Conservation (phyloP, 2,888 invertebrate species). For the Pocota personata region DNA sequence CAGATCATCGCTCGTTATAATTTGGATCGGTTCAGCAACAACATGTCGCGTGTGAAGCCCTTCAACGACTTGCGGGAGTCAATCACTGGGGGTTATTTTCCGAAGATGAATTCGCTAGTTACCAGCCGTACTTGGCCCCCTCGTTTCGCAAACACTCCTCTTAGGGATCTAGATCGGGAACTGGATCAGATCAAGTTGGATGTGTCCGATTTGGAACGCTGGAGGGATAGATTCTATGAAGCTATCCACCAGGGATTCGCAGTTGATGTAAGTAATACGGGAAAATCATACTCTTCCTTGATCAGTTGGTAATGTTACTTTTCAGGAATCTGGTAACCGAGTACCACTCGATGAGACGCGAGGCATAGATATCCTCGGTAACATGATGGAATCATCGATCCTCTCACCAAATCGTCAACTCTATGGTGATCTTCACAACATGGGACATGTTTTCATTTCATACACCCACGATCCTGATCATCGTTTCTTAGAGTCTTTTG, state of each 20-base stretch:
- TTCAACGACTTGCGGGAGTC: conserved; percentile 87
- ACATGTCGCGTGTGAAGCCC: too few relatives aligned
- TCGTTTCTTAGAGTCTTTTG: conserved; percentile 88
- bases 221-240: conserved; percentile 89
- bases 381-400: conserved; percentile 90
- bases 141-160: conserved; percentile 84
- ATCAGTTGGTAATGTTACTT: conserved; percentile 1
- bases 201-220: conserved; percentile 88
- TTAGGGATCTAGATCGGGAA: conserved; percentile 87
- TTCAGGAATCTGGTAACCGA: conserved; percentile 85
- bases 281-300: not conserved
- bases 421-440: conserved; percentile 92
- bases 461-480: conserved; percentile 92
- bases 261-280: conserved; percentile 83
- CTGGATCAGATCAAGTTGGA: conserved; percentile 87
- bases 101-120: conserved; percentile 91
- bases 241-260: conserved; percentile 87
- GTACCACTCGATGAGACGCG: conserved; percentile 86
- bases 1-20: too few relatives aligned
- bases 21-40: too few relatives aligned
- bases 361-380: conserved; percentile 91
- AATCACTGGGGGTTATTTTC: conserved; percentile 92
- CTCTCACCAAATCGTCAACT: conserved; percentile 87
- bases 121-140: conserved; percentile 90
- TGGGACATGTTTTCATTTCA: conserved; percentile 91